These are phyloP conservation scores for Oryzias dopingdopingensis DNA, from an alignment of 2,797 vertebrate species.

Conservation along the genomic window DNA sequence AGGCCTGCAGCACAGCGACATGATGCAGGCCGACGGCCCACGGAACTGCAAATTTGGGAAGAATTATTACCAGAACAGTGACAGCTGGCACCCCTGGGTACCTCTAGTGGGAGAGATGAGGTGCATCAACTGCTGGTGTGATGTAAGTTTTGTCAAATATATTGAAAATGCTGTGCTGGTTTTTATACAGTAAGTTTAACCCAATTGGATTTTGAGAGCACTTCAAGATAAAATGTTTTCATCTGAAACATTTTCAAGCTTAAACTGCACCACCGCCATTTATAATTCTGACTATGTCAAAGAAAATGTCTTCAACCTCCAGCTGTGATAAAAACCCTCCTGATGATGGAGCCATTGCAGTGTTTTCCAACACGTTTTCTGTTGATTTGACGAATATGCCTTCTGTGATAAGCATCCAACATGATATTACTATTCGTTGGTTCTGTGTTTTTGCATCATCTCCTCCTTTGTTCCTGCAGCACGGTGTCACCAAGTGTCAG, in stretches of 20 bases:
- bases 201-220: too few species aligned
- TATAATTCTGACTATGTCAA: not conserved
- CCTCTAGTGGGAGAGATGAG: conserved; percentile 94
- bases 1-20: conserved; percentile 79
- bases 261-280: too few species aligned
- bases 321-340: too few species aligned
- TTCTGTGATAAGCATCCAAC: too few species aligned
- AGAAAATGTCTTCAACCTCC: not conserved
- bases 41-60: conserved; percentile 91
- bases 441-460: not conserved
- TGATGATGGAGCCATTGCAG: too few species aligned
- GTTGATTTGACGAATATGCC: too few species aligned
- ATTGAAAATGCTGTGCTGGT: too few species aligned
- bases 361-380: too few species aligned
- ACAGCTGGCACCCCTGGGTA: conserved; percentile 93
- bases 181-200: too few species aligned
- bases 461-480: conserved; percentile 65
- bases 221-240: too few species aligned
- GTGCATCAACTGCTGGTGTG: conserved; percentile 97
- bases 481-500: conserved; percentile 91
- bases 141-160: conserved; percentile 75
- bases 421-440: too few species aligned
- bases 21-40: conserved; percentile 92
- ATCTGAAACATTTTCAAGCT: too few species aligned
- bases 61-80: conserved; percentile 91